Base-by-base conservation (phyloP, 1,140 invertebrate species). In the Dendroctonus valens region DNA sequence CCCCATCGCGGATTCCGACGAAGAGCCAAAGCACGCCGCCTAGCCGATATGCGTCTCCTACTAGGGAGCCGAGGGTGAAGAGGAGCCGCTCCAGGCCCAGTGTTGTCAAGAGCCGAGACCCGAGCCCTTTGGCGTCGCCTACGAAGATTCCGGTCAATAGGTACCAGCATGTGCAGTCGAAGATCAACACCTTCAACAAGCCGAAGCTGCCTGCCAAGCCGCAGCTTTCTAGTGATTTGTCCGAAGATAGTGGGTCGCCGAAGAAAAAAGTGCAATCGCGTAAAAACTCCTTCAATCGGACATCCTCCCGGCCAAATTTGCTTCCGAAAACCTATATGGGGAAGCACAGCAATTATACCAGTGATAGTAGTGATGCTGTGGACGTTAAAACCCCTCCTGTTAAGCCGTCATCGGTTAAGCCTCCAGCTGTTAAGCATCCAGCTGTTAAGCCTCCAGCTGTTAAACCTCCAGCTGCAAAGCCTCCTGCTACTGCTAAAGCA, bases 131-230 rank as follows among this genome's bases (percentile, higher is more conserved):
- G 11, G 65, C 63, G 5, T 73, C 70, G 4, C 72, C 73, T 42
- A 73, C 67, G 5, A 76, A 69, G 65, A n/a, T n/a, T n/a, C n/a
- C n/a, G n/a, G 71, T 72, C 26, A 71, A 73, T 8, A 72, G 67
- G 53, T 78, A 78, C 54, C 69, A 69, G 65, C 74, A 77, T 60
- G 72, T 78, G 42, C 71, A 72, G 65, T 67, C 76, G 40, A 79
- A 78, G 72, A 73, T 79, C 50, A 75, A 78, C 70, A 77, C 67
- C 70, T 75, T 69, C 66, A 74, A 72, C 73, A 78, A 74, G 72
- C 70, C 76, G 7, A 74, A 76, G 71, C 70, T 74, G 68, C 71
- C 72, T 70, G 71, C n/a, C 44, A 76, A 75, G 71, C 70, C 72
- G 58, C 59, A 71, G 70, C 48, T 48, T 3, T 60, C 69, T 12